phyloP scores from a whole-genome alignment of 37 sponge, comb jelly and placozoan genomes.

The Hormiphora californensis region DNA sequence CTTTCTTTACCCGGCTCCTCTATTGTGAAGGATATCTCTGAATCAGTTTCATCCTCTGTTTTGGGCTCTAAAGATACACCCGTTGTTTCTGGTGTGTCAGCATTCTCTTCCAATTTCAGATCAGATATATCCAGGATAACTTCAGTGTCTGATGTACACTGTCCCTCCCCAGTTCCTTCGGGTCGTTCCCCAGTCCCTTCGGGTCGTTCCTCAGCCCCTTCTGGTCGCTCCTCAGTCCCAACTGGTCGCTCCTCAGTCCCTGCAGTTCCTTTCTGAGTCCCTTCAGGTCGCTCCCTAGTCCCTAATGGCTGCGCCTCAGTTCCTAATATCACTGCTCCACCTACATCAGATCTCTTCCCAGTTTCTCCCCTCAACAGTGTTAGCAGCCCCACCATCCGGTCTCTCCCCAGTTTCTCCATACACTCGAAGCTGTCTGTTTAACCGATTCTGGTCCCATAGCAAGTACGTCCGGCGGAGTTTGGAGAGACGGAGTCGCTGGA shows the following conservation, averaged over 20 bases:
- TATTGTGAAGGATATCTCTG: slow-evolving; percentile 23
- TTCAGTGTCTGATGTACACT: too few relatives aligned
- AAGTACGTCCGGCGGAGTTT: background rate
- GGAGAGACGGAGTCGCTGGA: background rate
- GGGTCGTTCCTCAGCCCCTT: too few relatives aligned
- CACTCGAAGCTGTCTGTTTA: background rate
- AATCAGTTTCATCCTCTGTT: too few relatives aligned
- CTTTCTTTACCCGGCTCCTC: background rate
- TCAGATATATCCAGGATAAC: too few relatives aligned
- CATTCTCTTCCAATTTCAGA: too few relatives aligned
- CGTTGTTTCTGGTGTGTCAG: too few relatives aligned
- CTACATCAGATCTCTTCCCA: background rate
- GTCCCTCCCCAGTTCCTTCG: too few relatives aligned
- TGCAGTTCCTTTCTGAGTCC: background rate
- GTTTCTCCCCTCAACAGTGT: background rate
- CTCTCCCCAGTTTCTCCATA: background rate
- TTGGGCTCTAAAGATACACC: too few relatives aligned
- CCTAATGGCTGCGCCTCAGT: background rate
- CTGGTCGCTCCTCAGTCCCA: background rate
- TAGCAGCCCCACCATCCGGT: background rate
- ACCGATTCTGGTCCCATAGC: background rate
- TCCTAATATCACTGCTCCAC: background rate
- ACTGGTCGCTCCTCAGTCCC: background rate
- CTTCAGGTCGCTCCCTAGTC: background rate
- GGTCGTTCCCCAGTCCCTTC: too few relatives aligned